Percentiles rank a stretch among this genome's conserved stretches.
These are phyloP conservation scores for Caenorhabditis virilis DNA, from an alignment of 2,888 invertebrate genomes.

Conservation along the genomic window DNA sequence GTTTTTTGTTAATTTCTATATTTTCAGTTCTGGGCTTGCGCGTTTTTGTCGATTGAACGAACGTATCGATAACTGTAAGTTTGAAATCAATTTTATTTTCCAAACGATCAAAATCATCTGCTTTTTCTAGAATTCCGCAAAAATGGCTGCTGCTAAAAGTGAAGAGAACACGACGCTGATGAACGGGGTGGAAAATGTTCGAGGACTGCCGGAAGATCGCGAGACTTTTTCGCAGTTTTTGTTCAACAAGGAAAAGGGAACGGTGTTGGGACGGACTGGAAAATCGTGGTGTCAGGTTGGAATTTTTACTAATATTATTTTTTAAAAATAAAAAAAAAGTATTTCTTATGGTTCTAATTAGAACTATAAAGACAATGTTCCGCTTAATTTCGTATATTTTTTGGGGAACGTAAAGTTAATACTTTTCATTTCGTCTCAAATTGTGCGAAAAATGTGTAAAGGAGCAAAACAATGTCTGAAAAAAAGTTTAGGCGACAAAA, in stretches of 20 bases:
- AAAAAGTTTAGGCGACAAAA: neutral
- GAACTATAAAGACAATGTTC: too few species aligned
- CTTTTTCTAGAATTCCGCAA: neutral
- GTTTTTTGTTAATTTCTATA: neutral
- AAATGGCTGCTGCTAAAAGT: constrained; percentile 24
- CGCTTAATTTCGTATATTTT: too few species aligned
- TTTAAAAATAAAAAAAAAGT: too few species aligned
- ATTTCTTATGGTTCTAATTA: too few species aligned
- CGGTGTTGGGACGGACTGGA: constrained; percentile 62
- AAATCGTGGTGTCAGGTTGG: constrained; percentile 65
- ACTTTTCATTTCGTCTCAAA: too few species aligned
- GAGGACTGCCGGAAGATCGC: constrained; percentile 26
- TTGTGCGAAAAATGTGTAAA: neutral
- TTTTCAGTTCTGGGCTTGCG: neutral
- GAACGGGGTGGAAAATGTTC: constrained; percentile 31
- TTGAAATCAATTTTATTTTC: too few species aligned
- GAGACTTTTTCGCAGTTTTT: constrained; percentile 57
- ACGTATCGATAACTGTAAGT: too few species aligned
- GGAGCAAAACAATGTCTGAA: neutral
- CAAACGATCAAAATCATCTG: too few species aligned
- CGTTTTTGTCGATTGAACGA: neutral
- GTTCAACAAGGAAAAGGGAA: constrained; percentile 65
- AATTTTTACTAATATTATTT: too few species aligned
- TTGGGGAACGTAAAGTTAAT: too few species aligned
- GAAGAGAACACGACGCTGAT: constrained; percentile 39